These are phyloP conservation scores for Coptodon bakossiorum DNA, from an alignment of 2,113 vertebrate genomes.

Conservation along the genomic window DNA sequence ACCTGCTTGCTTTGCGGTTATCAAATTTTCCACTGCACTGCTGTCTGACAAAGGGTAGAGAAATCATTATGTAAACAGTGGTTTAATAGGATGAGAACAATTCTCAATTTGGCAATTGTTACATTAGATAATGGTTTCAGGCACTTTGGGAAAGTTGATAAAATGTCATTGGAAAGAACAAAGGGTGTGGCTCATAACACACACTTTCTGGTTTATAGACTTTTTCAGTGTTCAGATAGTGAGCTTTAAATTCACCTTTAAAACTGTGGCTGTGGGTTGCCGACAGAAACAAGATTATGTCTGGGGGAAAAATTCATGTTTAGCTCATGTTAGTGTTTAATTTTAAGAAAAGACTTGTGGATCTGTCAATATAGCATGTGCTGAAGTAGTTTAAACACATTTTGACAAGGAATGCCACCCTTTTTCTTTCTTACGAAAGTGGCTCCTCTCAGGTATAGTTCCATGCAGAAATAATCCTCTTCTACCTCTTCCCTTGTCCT, in stretches of 20 bases:
- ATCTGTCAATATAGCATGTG: background rate
- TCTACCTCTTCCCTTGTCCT: conserved; percentile 7
- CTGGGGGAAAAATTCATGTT: background rate
- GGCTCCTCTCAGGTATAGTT: background rate
- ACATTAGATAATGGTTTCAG: background rate
- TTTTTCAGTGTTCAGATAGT: background rate
- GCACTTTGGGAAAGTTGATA: background rate
- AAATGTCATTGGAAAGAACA: background rate
- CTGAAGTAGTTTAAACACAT: background rate
- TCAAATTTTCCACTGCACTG: background rate
- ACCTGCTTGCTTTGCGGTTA: background rate
- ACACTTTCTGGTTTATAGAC: background rate
- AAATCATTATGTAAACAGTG: background rate
- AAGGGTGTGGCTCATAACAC: background rate
- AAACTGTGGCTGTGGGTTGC: background rate
- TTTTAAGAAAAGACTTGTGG: background rate
- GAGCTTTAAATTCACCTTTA: background rate
- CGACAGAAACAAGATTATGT: background rate
- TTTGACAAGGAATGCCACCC: background rate
- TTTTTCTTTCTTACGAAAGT: background rate
- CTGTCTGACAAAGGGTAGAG: background rate
- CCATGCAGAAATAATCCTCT: conserved; percentile 3
- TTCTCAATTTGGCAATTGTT: background rate
- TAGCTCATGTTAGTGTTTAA: background rate
- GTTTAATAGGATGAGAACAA: background rate